Conservation (phyloP, 1,140 invertebrate genomes). For the Leptopilina clavipes region DNA sequence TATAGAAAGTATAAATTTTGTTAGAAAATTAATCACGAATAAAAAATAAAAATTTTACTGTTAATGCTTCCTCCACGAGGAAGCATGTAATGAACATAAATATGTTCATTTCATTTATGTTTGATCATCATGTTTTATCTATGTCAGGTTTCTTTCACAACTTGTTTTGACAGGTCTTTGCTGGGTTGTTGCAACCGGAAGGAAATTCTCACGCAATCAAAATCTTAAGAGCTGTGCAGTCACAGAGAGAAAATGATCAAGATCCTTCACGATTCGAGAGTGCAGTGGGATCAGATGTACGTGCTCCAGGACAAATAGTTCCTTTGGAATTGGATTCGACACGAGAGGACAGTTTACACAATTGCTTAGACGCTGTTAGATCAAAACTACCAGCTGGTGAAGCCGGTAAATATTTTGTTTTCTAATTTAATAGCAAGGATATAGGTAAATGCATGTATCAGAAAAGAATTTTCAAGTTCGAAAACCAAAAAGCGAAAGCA, state of each 20-base stretch:
- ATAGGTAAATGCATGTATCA: no score
- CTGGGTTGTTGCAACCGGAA: constrained; percentile 76
- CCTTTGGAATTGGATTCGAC: constrained; percentile 86
- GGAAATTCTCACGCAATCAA: constrained; percentile 73
- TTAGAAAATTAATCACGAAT: no score
- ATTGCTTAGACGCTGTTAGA: constrained; percentile 84
- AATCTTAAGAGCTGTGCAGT: constrained; percentile 78
- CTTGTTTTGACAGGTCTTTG: constrained; percentile 77
- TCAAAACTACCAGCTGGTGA: constrained; percentile 87
- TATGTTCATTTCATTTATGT: no score
- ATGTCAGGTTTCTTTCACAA: not conserved
- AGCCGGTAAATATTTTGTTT: constrained; percentile 77
- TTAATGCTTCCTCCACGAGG: no score
- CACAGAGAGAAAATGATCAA: constrained; percentile 70
- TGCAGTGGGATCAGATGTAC: constrained; percentile 68
- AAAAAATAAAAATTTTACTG: no score
- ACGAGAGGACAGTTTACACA: constrained; percentile 85
- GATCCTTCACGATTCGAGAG: constrained; percentile 59
- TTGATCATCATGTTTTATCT: no score
- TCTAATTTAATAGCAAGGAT: no score
- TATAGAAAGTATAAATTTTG: no score
- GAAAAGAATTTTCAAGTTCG: no score
- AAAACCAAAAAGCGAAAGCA: no score
- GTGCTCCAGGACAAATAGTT: constrained; percentile 77
- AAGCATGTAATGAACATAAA: no score